Conservation (phyloP, 2,888 invertebrate genomes). For the Heliconius erato region DNA sequence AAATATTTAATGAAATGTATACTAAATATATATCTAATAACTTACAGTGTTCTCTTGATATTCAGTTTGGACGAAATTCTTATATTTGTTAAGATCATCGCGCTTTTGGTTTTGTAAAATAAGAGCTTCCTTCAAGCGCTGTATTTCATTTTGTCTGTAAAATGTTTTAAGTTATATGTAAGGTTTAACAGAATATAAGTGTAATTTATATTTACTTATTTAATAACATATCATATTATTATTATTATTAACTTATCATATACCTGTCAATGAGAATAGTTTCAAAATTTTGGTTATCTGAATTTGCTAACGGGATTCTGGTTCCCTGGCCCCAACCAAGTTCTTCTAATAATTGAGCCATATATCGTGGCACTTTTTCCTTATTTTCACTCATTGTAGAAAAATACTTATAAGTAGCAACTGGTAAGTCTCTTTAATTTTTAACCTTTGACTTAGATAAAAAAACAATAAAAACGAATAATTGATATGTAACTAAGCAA, state of each 20-base stretch:
- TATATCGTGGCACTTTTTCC: conserved; percentile 72
- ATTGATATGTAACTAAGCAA: conserved; percentile 20
- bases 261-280: conserved; percentile 72
- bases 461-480: background rate
- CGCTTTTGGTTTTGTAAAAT: conserved; percentile 73
- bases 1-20: background rate
- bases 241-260: conserved; percentile 3
- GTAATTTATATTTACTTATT: background rate
- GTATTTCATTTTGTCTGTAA: conserved; percentile 78
- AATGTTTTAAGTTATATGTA: conserved; percentile 44
- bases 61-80: conserved; percentile 75
- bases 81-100: conserved; percentile 78
- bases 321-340: conserved; percentile 92
- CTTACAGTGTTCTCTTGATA: conserved; percentile 82
- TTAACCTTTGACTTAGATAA: background rate
- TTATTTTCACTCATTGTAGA: conserved; percentile 62
- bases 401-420: background rate
- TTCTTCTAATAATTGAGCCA: conserved; percentile 88
- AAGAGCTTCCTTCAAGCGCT: conserved; percentile 73
- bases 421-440: too few species aligned
- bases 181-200: too few species aligned
- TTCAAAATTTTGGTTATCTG: conserved; percentile 87
- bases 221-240: background rate
- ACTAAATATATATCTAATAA: conserved; percentile 18
- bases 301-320: conserved; percentile 92